Evolutionary conservation across 2,113 vertebrate species (phyloP), one percentile per base, ranked within the genome.

Genomic region (Sterrhoptilus dennistouni): DNA sequence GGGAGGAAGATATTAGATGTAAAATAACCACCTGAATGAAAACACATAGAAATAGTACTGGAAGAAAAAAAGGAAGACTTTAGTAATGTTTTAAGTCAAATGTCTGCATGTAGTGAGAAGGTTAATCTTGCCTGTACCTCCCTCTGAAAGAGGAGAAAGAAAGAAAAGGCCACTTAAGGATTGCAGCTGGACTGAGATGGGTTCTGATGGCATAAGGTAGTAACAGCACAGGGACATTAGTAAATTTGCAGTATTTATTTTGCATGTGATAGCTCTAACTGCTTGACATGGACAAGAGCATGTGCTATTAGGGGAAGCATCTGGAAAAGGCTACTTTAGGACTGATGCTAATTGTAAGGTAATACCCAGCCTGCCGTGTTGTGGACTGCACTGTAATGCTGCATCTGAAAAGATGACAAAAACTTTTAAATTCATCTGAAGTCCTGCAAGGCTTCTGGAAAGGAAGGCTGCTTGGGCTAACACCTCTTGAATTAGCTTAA

Each of bases 261-360:
- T 96, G 95, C 95, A 93, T 96, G 93, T 84, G 90, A 52, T 56
- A 95, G 93, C 60, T 57, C 27, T 77, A 50, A 69, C 68, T 95
- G 95, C 95, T 80, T 96, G 95, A 88, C 12, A 52, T 96, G 91
- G 75, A 83, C 78, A 47, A 91, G 79, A 91, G 91, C 84, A 92
- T 96, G 93, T 95, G 91, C 87, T 84, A 60, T 88, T 88, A 83
- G 88, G 70, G 82, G 72, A 90, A 74, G 75, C 56, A 84, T 85
- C 66, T 91, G 85, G 83, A 89, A 87, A 93, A 96, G 94, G 91
- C 87, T 94, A 75, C 88, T 90, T 80, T 40, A 92, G 96, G 69
- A 96, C 88, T 96, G 91, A 50, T 80, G 80, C 68, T 95, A 88
- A 83, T 84, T 79, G n/a, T 89, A 83, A 96, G 57, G 71, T 84